Evolutionary conservation across 2,888 invertebrate species (phyloP), one percentile per base, ranked within the genome.

Genomic region (Chouioia cunea): DNA sequence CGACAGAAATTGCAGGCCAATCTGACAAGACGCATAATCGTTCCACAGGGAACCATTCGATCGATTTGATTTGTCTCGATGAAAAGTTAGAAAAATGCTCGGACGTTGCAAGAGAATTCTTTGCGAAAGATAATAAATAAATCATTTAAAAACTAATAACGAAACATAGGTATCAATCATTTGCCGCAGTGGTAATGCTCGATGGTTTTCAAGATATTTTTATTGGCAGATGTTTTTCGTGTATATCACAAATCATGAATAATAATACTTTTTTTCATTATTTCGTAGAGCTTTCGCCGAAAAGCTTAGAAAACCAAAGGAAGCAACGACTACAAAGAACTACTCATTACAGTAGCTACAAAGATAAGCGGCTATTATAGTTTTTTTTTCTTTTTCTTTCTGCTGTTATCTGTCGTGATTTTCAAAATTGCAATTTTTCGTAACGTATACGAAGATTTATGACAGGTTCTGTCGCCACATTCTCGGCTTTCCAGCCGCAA

Each of bases 231-330:
- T 73, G 63, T 67, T 75, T 75, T 69, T 76, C 71, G 73, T 70
- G 73, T 77, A 77, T 78, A 78, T 78, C 77, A 77, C 77, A 77
- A 77, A 77, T 77, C 76, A 77, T 76, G 74, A 76, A 77, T 76
- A 77, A 77, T 77, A 75, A 75, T 76, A 74, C 69, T 76, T 76
- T 68, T n/a, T 65, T 56, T 73, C 73, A 65, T 67, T 73, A 74
- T 65, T 71, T 36, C 58, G 65, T 70, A 46, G 50, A 59, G 57
- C 48, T 65, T 18, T 69, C 44, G 56, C 67, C 56, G 58, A 70
- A 70, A 67, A 73, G 65, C 65, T 47, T 62, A 60, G 60, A 54
- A 70, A 69, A 73, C 52, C 65, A 62, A 73, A 70, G 52, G 60
- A 73, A 68, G 67, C 66, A 18, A 67, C 48, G 44, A 64, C 66